A percentile compares a stretch with the other conserved stretches of the same genome.
These are phyloP conservation scores for Pelodytes ibericus DNA, from an alignment of 2,797 vertebrate species.

Conservation along the genomic window DNA sequence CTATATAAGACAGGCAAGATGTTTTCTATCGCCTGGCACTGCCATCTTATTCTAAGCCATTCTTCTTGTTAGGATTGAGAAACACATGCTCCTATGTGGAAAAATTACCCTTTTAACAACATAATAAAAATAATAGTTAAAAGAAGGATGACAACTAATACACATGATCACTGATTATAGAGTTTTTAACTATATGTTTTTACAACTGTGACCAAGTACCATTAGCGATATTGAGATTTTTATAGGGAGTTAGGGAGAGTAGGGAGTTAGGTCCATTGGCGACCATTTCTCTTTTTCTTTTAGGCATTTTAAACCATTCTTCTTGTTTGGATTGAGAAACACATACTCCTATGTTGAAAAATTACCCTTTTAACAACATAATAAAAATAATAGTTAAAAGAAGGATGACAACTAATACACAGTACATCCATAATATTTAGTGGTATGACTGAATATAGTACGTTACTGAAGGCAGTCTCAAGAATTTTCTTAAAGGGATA, in stretches of 20 bases:
- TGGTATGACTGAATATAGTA: too few species aligned
- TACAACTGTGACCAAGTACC: too few species aligned
- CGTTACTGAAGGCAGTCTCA: background rate
- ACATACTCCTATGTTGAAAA: conserved; percentile 51
- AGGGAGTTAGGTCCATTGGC: too few species aligned
- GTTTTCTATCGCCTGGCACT: conserved; percentile 54
- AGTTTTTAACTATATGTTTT: too few species aligned
- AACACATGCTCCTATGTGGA: conserved; percentile 52
- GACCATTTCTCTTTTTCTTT: too few species aligned
- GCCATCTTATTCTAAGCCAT: conserved; percentile 51
- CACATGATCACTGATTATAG: background rate
- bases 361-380: conserved; percentile 49
- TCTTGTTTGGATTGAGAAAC: conserved; percentile 62
- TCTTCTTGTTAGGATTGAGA: conserved; percentile 60
- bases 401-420: conserved; percentile 16
- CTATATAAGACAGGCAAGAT: conserved; percentile 50
- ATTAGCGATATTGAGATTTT: too few species aligned
- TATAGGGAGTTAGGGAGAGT: too few species aligned
- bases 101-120: conserved; percentile 55
- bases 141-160: conserved; percentile 15
- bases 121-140: background rate
- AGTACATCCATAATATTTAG: background rate
- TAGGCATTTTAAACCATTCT: conserved; percentile 54
- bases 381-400: background rate
- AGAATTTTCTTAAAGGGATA: too few species aligned